Evolutionary conservation across 1,140 invertebrate species (phyloP).

Genomic region (Bacillus rossius): DNA sequence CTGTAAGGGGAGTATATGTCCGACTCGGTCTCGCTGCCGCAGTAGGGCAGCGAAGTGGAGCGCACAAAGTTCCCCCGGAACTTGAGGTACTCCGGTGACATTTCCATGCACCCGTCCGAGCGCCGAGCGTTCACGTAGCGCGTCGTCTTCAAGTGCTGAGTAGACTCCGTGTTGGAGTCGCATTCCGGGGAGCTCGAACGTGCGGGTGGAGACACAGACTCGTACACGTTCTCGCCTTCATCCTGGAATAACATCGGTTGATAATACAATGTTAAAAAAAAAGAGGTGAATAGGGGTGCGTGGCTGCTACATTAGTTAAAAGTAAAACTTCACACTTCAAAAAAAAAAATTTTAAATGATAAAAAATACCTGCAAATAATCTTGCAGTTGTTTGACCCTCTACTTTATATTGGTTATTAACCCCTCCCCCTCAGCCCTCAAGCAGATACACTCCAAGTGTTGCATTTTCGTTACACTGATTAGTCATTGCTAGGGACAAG

Average conservation of each 20-base stretch:
- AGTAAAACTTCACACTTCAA: too few species aligned
- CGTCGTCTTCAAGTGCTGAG: background rate
- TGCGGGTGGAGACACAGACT: conserved; percentile 48
- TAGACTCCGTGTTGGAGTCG: conserved; percentile 41
- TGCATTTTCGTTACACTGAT: too few species aligned
- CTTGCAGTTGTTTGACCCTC: too few species aligned
- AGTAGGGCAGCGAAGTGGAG: conserved; percentile 67
- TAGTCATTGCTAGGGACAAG: too few species aligned
- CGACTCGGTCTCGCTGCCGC: conserved; percentile 72
- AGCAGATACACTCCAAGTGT: too few species aligned
- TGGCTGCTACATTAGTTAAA: too few species aligned
- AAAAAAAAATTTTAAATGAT: too few species aligned
- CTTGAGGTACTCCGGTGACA: background rate
- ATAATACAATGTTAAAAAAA: too few species aligned
- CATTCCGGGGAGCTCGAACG: conserved; percentile 58
- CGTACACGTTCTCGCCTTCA: conserved; percentile 53
- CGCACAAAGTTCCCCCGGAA: conserved; percentile 6
- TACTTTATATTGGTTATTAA: too few species aligned
- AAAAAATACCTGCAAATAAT: too few species aligned
- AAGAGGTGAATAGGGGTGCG: too few species aligned
- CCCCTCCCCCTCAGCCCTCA: too few species aligned
- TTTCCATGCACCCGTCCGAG: conserved; percentile 7
- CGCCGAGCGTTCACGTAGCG: conserved; percentile 20
- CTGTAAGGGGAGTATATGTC: conserved; percentile 75
- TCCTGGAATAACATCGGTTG: conserved; percentile 4